Evolutionary conservation across 2,888 invertebrate species (phyloP).

Genomic region (Hymenopus coronatus): DNA sequence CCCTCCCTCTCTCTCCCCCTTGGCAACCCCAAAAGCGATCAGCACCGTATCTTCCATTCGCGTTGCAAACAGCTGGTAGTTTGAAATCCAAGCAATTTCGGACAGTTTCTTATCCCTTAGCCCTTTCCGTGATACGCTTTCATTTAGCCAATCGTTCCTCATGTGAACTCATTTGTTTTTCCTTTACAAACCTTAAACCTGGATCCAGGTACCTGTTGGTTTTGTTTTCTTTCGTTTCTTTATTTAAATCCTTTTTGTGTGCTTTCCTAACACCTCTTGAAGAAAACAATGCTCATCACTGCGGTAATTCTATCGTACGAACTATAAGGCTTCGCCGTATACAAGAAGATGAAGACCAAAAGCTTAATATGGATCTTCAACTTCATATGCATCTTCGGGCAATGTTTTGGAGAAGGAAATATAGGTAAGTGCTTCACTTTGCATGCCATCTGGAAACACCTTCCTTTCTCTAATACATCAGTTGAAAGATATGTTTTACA

Average conservation of each 20-base stretch:
- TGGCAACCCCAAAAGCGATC: background rate
- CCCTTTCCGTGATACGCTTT: background rate
- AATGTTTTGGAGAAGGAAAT: background rate
- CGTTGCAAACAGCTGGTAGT: slow-evolving; percentile 11
- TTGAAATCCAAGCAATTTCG: background rate
- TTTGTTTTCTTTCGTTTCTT: background rate
- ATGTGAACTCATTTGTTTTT: background rate
- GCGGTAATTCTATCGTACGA: background rate
- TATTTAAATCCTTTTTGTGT: background rate
- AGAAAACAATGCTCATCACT: background rate
- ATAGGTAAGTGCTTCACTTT: background rate
- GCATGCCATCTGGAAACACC: too few relatives aligned
- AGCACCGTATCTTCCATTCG: background rate
- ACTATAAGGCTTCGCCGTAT: background rate
- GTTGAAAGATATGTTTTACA: too few relatives aligned
- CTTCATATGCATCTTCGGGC: background rate
- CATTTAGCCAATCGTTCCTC: background rate
- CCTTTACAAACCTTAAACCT: background rate
- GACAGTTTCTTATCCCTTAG: background rate
- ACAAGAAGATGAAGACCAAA: background rate
- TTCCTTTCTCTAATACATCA: too few relatives aligned
- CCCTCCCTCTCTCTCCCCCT: background rate
- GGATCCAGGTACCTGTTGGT: background rate
- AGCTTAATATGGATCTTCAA: background rate
- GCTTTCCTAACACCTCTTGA: background rate